Percentiles rank a stretch among this genome's conserved stretches.
phyloP scores from a whole-genome alignment of 2,113 vertebrate species.

The Antennarius striatus region DNA sequence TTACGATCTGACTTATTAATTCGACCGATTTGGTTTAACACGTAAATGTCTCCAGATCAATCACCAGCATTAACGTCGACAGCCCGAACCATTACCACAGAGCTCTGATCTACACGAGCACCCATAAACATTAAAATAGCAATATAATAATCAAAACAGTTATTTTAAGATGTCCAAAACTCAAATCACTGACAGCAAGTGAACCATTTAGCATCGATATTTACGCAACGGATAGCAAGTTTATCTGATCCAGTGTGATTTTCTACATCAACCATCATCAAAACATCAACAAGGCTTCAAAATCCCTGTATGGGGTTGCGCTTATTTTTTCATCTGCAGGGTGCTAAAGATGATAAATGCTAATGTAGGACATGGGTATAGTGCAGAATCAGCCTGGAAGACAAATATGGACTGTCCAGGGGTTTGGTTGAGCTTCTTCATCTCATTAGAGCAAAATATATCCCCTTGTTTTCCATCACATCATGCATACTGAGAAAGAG shows the following conservation, averaged over 20 bases:
- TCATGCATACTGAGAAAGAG: slow-evolving; percentile 20
- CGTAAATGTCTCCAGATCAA: too few species aligned
- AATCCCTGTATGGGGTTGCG: too few species aligned
- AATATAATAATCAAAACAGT: too few species aligned
- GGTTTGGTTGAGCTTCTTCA: not conserved
- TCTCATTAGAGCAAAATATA: slow-evolving; percentile 11
- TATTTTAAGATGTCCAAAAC: not conserved
- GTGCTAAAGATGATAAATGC: not conserved
- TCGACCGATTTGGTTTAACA: too few species aligned
- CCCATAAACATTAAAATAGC: too few species aligned
- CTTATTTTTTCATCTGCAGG: not conserved
- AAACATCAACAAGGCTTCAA: not conserved
- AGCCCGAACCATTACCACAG: too few species aligned
- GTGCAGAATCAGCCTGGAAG: not conserved
- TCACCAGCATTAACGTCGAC: too few species aligned
- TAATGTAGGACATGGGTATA: not conserved
- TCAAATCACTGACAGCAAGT: not conserved
- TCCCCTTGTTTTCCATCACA: slow-evolving; percentile 31
- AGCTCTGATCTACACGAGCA: too few species aligned
- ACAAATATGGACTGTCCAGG: not conserved
- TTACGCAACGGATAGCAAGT: not conserved
- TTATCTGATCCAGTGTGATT: not conserved
- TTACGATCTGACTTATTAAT: too few species aligned
- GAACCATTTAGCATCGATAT: not conserved
- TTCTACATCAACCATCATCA: not conserved